These are phyloP conservation scores for Drosophila quadrilineata DNA, from an alignment of 1,140 invertebrate genomes.

Conservation along the genomic window DNA sequence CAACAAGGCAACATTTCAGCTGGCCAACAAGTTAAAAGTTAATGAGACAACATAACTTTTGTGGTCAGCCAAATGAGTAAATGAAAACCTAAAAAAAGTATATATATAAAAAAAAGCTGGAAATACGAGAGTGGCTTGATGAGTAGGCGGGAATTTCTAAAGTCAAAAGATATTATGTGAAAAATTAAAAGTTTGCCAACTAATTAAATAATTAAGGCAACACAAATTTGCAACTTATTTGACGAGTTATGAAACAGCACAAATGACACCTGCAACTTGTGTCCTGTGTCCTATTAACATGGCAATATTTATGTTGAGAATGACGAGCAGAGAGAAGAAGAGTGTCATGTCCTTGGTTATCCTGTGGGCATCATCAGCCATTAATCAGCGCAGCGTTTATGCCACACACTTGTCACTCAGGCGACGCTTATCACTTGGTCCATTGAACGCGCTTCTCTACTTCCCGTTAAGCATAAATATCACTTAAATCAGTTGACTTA, in stretches of 20 bases:
- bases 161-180: no score
- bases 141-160: constrained; percentile 8
- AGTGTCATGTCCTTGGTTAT: constrained; percentile 29
- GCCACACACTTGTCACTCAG: constrained; percentile 68
- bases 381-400: constrained; percentile 55
- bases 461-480: constrained; percentile 73
- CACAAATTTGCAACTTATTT: no score
- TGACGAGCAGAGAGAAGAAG: no score
- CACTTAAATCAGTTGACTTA: constrained; percentile 80
- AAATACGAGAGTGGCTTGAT: constrained; percentile 26
- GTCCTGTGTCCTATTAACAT: constrained; percentile 76
- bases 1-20: constrained; percentile 45
- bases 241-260: no score
- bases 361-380: constrained; percentile 47
- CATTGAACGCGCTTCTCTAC: constrained; percentile 65
- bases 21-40: constrained; percentile 74
- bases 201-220: no score
- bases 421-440: constrained; percentile 76
- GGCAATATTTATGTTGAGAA: constrained; percentile 69
- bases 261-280: constrained; percentile 51
- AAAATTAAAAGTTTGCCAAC: no score
- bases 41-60: constrained; percentile 81
- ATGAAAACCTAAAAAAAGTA: constrained; percentile 12
- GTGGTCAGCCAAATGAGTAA: constrained; percentile 67
- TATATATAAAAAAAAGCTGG: constrained; percentile 18